Evolutionary conservation across 1,140 invertebrate genomes (phyloP), one percentile per base, ranked within the genome.

Genomic region (Papilio machaon): DNA sequence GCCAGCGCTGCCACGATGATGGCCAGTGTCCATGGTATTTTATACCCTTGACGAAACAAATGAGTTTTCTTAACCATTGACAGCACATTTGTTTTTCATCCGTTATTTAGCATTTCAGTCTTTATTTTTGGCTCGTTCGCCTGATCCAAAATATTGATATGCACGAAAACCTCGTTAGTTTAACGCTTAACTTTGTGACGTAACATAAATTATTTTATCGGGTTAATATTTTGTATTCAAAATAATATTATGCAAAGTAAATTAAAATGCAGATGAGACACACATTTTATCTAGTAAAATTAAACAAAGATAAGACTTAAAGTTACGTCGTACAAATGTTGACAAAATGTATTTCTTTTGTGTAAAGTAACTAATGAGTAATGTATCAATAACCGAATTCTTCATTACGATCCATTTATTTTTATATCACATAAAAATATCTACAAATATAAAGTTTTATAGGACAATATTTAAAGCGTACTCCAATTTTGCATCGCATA

Each of bases 1-100:
- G 85, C 89, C 82, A 88, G 73, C 7, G 81, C 85, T 54, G 90
- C 82, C 73, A 87, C 87, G 73, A 92, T 83, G 46, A 88, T 83
- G 43, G 87, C 84, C 49, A 94, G 73, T 43, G 89, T 67, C 86
- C 89, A 92, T 89, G 85, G 84, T 80, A 91, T 76, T 67, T 82
- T 80, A 84, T 87, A 60, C 38, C 87, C 90, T 79, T 60, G n/a
- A 67, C n/a, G 35, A 76, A 49, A 49, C 11, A 70, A 70, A 30
- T 30, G 13, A 38, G 15, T 60, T 10, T 58, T 64, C 23, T 30
- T 64, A 64, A 35, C 10, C 19, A 17, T 30, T 1, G 60, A 30
- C 10, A 64, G 23, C 23, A 4, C 11, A 30, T 64, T 64, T 60
- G 54, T 10, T 30, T 64, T 64, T 81, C 15, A 75, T 77, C 23